Evolutionary conservation across 2,797 vertebrate genomes (phyloP), one percentile per base, ranked within the genome.

Genomic region (Merluccius polli): DNA sequence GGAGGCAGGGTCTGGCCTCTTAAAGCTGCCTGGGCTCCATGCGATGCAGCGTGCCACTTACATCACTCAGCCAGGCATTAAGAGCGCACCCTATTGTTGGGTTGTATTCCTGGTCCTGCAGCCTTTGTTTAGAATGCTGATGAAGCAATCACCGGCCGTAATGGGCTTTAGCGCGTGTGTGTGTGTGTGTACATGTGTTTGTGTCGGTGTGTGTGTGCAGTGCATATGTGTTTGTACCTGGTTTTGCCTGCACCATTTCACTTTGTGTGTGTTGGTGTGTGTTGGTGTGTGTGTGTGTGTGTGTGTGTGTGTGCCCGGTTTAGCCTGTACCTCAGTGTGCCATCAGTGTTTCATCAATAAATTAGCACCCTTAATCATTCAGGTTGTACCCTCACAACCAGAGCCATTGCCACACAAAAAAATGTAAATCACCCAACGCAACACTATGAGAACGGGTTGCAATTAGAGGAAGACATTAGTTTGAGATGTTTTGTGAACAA

Each of bases 21-120:
- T 29, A 32, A 44, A 70, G 74, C 74, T 44, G 65, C 81, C 84
- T 78, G 73, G 81, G 83, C 89, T 82, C 87, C 84, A 89, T 89
- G 87, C 84, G 79, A 84, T 32, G 71, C 77, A 80, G 81, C 81
- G 79, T 83, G 76, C 82, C 73, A 85, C 82, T 90, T 87, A 85
- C 86, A 89, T 89, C 87, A 84, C 83, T 84, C 83, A 76, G 76
- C 78, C 82, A 27, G 77, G 44, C 72, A 74, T 78, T 76, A 83
- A 86, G 52, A 38, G 31, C 8, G 59, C n/a, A 44, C 32, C 8
- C 69, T 30, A 80, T 90, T 89, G 85, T 89, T 90, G 86, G 86
- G 84, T 90, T 88, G 91, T 90, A 88, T 87, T 82, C 79, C 79
- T 83, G 59, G n/a, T 65, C 87, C 81, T 73, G 79, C 81, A 74